A percentile compares a stretch with the other conserved stretches of the same genome.
Conservation (phyloP, 2,797 vertebrate genomes). For the Tragelaphus eurycerus region DNA sequence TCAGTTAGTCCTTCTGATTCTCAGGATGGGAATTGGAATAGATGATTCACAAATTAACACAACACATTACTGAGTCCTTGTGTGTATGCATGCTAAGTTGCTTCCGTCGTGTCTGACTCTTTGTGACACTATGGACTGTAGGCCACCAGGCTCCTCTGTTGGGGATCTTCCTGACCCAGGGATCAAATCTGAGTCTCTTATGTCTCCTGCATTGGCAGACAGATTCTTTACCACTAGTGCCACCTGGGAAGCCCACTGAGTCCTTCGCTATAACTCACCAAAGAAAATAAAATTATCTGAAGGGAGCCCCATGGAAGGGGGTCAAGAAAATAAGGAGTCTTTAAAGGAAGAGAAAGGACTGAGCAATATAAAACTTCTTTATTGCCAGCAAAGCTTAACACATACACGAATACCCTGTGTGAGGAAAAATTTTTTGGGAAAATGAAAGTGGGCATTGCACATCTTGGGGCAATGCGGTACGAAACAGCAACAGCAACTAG, state of each 20-base stretch:
- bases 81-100: neutral
- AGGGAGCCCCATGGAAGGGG: neutral
- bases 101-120: neutral
- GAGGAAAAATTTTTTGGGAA: neutral
- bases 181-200: neutral
- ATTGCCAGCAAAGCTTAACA: neutral
- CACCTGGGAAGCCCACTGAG: neutral
- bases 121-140: neutral
- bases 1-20: neutral
- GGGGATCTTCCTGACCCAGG: neutral
- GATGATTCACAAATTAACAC: neutral
- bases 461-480: neutral
- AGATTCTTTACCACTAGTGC: neutral
- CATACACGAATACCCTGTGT: neutral
- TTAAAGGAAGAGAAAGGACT: neutral
- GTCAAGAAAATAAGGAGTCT: neutral
- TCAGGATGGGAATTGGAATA: neutral
- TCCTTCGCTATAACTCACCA: neutral
- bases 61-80: neutral
- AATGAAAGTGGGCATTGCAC: neutral
- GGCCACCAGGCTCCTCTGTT: neutral
- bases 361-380: neutral
- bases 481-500: neutral
- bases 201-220: neutral
- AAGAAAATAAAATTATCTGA: neutral